A percentile compares a stretch with the other conserved stretches of the same genome.
These are phyloP conservation scores for Lithophane leautieri DNA, from an alignment of 2,888 invertebrate species.

Conservation along the genomic window DNA sequence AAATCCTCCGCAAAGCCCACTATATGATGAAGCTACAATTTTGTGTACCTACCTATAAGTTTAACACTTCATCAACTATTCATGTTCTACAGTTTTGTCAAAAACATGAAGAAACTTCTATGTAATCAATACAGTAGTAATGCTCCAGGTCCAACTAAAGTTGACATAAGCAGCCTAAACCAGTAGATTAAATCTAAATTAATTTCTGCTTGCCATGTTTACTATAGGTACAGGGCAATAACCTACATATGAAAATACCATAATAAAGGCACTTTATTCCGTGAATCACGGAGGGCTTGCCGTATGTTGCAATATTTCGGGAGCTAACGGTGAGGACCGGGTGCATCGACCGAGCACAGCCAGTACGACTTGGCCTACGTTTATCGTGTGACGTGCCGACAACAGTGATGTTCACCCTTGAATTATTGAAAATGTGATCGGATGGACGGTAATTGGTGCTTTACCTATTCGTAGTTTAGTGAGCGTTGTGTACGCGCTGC, in stretches of 20 bases:
- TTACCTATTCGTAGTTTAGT: slow-evolving; percentile 53
- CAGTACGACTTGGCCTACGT: slow-evolving; percentile 78
- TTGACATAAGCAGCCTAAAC: background rate
- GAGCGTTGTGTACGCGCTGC: slow-evolving; percentile 10
- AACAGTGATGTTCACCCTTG: slow-evolving; percentile 63
- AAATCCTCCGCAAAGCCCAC: no score
- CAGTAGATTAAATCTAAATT: no score
- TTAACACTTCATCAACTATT: background rate
- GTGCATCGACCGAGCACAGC: slow-evolving; percentile 81
- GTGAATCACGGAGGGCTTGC: slow-evolving; percentile 70
- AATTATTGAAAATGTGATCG: slow-evolving; percentile 70
- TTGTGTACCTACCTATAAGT: background rate
- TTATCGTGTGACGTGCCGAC: slow-evolving; percentile 79
- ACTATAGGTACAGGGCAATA: slow-evolving; percentile 70
- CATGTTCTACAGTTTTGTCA: background rate
- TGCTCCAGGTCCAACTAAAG: background rate
- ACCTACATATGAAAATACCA: slow-evolving; percentile 71
- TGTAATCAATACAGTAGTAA: no score
- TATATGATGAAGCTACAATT: no score
- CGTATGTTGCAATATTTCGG: slow-evolving; percentile 88
- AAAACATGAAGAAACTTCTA: background rate
- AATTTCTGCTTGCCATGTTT: slow-evolving; percentile 31
- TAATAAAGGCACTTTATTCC: slow-evolving; percentile 60
- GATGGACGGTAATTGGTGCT: slow-evolving; percentile 58
- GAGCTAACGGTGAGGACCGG: slow-evolving; percentile 84